Percentiles rank a stretch among this genome's conserved stretches.
Conservation (phyloP, 2,113 vertebrate species). For the Clarias gariepinus region DNA sequence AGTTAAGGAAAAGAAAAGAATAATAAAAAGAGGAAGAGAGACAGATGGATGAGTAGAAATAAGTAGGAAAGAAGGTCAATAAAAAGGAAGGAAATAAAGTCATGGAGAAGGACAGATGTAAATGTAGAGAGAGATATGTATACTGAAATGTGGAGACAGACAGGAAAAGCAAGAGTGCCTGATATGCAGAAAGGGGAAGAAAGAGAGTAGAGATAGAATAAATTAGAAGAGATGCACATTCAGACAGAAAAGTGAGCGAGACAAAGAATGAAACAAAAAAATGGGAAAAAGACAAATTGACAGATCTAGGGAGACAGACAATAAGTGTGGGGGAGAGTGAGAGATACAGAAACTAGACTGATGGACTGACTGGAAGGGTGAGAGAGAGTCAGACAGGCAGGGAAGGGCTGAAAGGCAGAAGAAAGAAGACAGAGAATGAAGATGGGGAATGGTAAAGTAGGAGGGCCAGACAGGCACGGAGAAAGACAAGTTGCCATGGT, state of each 20-base stretch:
- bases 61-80: no score
- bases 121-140: not conserved
- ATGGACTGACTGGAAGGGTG: not conserved
- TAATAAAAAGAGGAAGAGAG: not conserved
- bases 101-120: no score
- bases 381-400: not conserved
- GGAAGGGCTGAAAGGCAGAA: not conserved
- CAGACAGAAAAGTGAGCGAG: not conserved
- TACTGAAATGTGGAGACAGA: not conserved
- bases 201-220: not conserved
- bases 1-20: not conserved
- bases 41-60: not conserved
- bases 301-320: not conserved
- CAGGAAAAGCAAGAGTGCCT: not conserved
- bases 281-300: not conserved
- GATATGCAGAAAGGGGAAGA: no score
- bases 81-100: not conserved
- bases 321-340: not conserved
- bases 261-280: not conserved
- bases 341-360: not conserved
- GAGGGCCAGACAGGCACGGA: not conserved
- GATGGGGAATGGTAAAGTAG: not conserved
- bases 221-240: not conserved
- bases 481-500: constrained; percentile 8
- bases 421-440: not conserved